These are phyloP conservation scores for Tridacna crocea DNA, from an alignment of 2,888 invertebrate species.

Conservation along the genomic window DNA sequence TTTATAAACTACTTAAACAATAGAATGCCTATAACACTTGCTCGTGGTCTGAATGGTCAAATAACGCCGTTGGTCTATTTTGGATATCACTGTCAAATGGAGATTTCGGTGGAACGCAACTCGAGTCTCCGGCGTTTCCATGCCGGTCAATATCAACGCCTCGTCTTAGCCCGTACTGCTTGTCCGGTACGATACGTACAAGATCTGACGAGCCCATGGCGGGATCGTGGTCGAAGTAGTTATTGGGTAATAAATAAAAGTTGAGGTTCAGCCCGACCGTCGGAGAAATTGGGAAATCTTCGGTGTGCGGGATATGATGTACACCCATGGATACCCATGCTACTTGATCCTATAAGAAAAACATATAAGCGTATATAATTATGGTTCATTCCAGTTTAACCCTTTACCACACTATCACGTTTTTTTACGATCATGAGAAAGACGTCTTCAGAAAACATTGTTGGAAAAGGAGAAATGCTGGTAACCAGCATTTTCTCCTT, in stretches of 20 bases:
- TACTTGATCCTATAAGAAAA: conserved; percentile 45
- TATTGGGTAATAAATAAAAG: conserved; percentile 42
- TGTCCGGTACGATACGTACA: conserved; percentile 34
- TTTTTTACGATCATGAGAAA: too few species aligned
- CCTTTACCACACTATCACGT: too few species aligned
- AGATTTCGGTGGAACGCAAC: conserved; percentile 28
- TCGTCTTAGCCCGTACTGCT: conserved; percentile 1
- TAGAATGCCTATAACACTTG: too few species aligned
- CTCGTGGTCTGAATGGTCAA: background rate
- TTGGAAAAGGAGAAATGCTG: too few species aligned
- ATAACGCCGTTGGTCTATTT: conserved; percentile 16
- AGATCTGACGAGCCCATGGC: conserved; percentile 44
- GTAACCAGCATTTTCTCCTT: too few species aligned
- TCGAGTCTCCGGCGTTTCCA: conserved; percentile 18
- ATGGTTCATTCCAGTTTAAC: too few species aligned
- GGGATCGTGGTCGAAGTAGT: conserved; percentile 46
- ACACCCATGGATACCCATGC: conserved; percentile 56
- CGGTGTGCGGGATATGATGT: conserved; percentile 56
- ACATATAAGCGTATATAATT: background rate
- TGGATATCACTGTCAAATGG: conserved; percentile 29
- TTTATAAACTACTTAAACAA: too few species aligned
- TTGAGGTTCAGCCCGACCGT: conserved; percentile 44
- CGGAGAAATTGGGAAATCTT: conserved; percentile 50
- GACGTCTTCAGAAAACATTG: too few species aligned
- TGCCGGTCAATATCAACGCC: conserved; percentile 34